Base-by-base conservation (phyloP, 2,113 vertebrate species). In the Nothoprocta perdicaria region DNA sequence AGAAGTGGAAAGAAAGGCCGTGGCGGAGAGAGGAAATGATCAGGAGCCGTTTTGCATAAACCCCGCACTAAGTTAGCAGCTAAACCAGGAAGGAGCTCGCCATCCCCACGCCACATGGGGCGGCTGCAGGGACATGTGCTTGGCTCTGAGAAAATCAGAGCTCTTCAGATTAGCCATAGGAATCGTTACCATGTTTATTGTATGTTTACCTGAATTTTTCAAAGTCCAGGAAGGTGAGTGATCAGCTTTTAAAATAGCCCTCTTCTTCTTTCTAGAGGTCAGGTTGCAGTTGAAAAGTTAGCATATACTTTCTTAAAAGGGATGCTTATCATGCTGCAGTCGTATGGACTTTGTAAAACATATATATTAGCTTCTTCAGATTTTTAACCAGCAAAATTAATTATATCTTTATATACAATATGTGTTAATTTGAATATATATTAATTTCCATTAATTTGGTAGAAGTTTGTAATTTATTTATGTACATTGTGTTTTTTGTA, bases 171-270 rank as follows among this genome's bases (percentile, higher is more conserved):
- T 99, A 82, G 29, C 96, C 76, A 58, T 98, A 40, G 97, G 98
- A 72, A 90, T 98, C 95, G 95, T 98, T 93, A 95, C 97, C 6
- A 61, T 94, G 55, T 97, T 99, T 89, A 98, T 99, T 97, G 91
- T 99, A 84, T 98, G 98, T 92, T 98, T 99, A 77, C 98, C 98
- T 58, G 98, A 99, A 58, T 98, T 98, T 97, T 99, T 99, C 97
- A 97, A 97, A 79, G 92, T 97, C 84, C 52, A 97, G 45, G 95
- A 96, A 98, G 98, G 98, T 99, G 92, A 97, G 97, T 97, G 60
- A 87, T 23, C 31, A 55, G 53, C 90, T 94, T 66, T 82, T 89
- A 85, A 41, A 88, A 71, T 23, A 76, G 33, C 29, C 27, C 3
- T 66, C 84, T 88, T 92, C 38, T 90, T 93, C 81, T 66, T 78